Percentiles rank a stretch among this genome's conserved stretches.
These are phyloP conservation scores for Oostethus manadensis DNA, from an alignment of 2,113 vertebrate genomes.

Conservation along the genomic window DNA sequence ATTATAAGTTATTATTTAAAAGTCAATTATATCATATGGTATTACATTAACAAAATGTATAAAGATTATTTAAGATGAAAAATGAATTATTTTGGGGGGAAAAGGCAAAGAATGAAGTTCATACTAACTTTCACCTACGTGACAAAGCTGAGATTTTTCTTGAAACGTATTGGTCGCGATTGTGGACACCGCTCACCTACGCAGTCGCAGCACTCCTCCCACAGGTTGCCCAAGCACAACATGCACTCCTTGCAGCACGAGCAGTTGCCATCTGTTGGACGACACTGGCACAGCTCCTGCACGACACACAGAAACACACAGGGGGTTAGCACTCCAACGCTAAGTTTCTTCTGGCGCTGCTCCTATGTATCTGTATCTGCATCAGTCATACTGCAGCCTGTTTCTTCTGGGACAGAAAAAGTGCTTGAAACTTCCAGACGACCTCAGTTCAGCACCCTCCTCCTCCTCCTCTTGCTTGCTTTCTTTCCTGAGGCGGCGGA, in stretches of 20 bases:
- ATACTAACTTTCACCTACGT: no score
- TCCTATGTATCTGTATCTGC: background rate
- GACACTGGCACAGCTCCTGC: constrained; percentile 96
- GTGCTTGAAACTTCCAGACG: constrained; percentile 25
- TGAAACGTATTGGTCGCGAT: no score
- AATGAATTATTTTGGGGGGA: no score
- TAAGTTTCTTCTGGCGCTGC: no score
- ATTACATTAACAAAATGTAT: no score
- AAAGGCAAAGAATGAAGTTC: no score
- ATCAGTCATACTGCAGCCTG: no score
- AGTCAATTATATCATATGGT: no score
- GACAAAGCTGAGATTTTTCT: no score
- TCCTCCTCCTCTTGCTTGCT: constrained; percentile 6
- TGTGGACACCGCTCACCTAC: constrained; percentile 80
- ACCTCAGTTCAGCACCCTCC: background rate
- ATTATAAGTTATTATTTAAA: no score
- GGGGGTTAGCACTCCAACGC: no score
- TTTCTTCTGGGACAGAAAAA: constrained; percentile 21
- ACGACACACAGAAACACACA: constrained; percentile 15
- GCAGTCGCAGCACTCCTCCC: constrained; percentile 98
- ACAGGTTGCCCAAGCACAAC: constrained; percentile 93
- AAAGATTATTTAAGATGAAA: no score
- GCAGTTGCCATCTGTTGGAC: constrained; percentile 91
- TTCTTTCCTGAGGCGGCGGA: constrained; percentile 42
- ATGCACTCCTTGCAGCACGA: constrained; percentile 99